Conservation (phyloP, 2,888 invertebrate species). For the Tridacna crocea region DNA sequence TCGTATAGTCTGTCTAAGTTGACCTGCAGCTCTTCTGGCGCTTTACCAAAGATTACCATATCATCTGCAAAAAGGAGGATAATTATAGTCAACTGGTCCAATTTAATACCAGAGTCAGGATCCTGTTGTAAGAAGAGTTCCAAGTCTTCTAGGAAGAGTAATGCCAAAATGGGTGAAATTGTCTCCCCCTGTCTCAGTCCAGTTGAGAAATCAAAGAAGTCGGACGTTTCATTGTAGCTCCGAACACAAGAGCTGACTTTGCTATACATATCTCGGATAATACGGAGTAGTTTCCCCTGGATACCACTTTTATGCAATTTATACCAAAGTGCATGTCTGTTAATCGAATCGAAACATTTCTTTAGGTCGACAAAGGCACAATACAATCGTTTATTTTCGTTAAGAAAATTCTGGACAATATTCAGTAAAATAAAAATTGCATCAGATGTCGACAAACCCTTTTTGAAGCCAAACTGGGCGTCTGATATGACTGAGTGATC, state of each 20-base stretch:
- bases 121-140: background rate
- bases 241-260: conserved; percentile 31
- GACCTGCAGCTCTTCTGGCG: background rate
- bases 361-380: conserved; percentile 32
- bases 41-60: conserved; percentile 6
- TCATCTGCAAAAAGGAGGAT: conserved; percentile 11
- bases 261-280: conserved; percentile 27
- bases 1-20: background rate
- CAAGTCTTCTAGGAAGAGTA: conserved; percentile 9
- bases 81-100: background rate
- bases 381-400: conserved; percentile 18
- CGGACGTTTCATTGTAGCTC: conserved; percentile 2
- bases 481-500: conserved; percentile 26
- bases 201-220: conserved; percentile 11
- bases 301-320: conserved; percentile 26
- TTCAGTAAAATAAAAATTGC: conserved; percentile 8
- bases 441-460: conserved; percentile 34
- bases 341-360: conserved; percentile 29
- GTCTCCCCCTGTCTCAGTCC: conserved; percentile 17
- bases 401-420: conserved; percentile 6
- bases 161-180: conserved; percentile 24
- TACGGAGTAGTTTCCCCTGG: conserved; percentile 22
- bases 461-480: conserved; percentile 29
- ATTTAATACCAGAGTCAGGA: background rate
- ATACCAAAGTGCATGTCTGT: conserved; percentile 26